Evolutionary conservation across 2,888 invertebrate species (phyloP), one percentile per base, ranked within the genome.

Genomic region (Agrypnus murinus): DNA sequence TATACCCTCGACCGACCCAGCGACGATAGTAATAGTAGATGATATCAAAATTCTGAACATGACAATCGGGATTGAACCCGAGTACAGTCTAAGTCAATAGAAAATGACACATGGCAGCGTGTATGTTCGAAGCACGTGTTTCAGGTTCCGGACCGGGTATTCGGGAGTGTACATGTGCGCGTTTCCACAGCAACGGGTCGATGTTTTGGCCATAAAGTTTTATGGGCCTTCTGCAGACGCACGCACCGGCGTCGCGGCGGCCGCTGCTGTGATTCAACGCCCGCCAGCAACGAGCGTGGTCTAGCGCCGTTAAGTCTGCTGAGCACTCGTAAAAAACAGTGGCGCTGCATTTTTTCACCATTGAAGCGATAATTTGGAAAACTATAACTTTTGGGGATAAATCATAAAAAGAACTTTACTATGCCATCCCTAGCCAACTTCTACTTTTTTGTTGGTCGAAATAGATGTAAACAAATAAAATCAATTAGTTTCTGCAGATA

Each of bases 131-230:
- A 74, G 70, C 71, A 72, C 74, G 60, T 65, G 65, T 63, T 57
- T 40, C 40, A 45, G 36, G 50, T 64, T 59, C 63, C 62, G 68
- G 70, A 74, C 71, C 25, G 9, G 8, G 38, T n/a, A n/a, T 45
- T 46, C 19, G 45, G 72, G 73, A 75, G 74, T 75, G 79, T 78
- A 78, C 78, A 78, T 79, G 79, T 81, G 81, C 81, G 84, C 84
- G 85, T 86, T 81, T 77, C 83, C 82, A 77, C 71, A 79, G 83
- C 81, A 80, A 85, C 85, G 85, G 86, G 85, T 85, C 86, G 85
- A 85, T 85, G 85, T 82, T 83, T 82, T 77, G 83, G 82, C 82
- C 84, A 83, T 86, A 85, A 86, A 86, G 84, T 86, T 86, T 86
- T 86, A 86, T 85, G 84, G 84, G 80, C 82, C 81, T 78, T 79